These are phyloP conservation scores for Melieria crassipennis DNA, from an alignment of 2,888 invertebrate species.

Conservation along the genomic window DNA sequence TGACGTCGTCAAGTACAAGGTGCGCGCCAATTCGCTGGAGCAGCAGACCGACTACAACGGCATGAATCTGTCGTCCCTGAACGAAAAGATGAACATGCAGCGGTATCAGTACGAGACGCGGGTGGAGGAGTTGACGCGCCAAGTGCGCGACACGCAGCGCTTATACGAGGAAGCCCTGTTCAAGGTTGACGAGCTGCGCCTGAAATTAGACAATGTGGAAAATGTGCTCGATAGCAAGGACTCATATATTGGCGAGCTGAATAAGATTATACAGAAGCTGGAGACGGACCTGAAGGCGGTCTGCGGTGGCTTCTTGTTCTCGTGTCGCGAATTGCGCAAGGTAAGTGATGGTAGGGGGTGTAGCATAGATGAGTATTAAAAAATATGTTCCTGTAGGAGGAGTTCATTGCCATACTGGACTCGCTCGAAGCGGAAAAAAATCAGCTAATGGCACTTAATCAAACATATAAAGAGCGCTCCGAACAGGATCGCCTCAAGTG, in stretches of 20 bases:
- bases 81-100: constrained; percentile 61
- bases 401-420: constrained; percentile 60
- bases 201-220: constrained; percentile 55
- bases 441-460: constrained; percentile 52
- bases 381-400: constrained; percentile 51
- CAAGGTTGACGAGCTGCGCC: constrained; percentile 51
- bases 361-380: too few species aligned
- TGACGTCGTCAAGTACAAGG: constrained; percentile 70
- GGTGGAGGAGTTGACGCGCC: constrained; percentile 52
- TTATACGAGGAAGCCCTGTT: constrained; percentile 48
- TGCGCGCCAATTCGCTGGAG: constrained; percentile 71
- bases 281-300: constrained; percentile 59
- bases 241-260: constrained; percentile 46
- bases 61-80: constrained; percentile 71
- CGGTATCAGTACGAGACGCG: constrained; percentile 56
- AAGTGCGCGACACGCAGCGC: constrained; percentile 48
- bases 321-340: constrained; percentile 63
- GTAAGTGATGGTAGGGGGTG: constrained; percentile 39
- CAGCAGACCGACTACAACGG: constrained; percentile 75
- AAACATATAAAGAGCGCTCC: constrained; percentile 51
- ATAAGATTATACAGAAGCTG: constrained; percentile 50
- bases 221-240: constrained; percentile 49
- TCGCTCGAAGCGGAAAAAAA: constrained; percentile 61
- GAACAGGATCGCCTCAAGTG: constrained; percentile 53
- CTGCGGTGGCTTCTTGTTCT: constrained; percentile 63